These are phyloP conservation scores for Nothocercus julius DNA, from an alignment of 2,113 vertebrate species.

Conservation along the genomic window DNA sequence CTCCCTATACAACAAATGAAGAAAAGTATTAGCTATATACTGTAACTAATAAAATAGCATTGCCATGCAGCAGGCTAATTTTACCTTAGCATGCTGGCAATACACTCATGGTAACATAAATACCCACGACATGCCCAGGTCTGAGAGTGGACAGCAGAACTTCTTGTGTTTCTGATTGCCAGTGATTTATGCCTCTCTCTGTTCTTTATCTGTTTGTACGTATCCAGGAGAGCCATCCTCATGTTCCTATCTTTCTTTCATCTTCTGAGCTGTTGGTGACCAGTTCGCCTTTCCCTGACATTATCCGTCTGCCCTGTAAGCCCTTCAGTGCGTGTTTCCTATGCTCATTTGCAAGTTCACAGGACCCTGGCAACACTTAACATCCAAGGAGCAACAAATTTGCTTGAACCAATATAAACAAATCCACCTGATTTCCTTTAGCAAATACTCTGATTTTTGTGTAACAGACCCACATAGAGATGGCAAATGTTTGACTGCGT, in stretches of 20 bases:
- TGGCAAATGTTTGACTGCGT: background rate
- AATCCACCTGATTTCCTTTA: background rate
- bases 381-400: background rate
- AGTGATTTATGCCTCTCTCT: constrained; percentile 46
- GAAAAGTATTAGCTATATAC: constrained; percentile 1
- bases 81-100: background rate
- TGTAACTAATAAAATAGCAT: background rate
- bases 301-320: constrained; percentile 34
- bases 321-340: constrained; percentile 66
- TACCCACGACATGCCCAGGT: background rate
- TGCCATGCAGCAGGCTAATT: background rate
- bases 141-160: background rate
- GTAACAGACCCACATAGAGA: background rate
- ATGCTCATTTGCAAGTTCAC: constrained; percentile 64
- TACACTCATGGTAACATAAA: background rate
- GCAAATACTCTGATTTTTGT: background rate
- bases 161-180: background rate
- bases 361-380: constrained; percentile 36
- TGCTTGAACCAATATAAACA: background rate
- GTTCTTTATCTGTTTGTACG: constrained; percentile 44
- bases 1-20: background rate
- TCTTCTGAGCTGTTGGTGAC: constrained; percentile 66
- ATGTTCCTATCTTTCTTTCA: constrained; percentile 44
- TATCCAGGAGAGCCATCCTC: constrained; percentile 5
- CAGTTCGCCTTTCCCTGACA: constrained; percentile 63